A percentile compares a stretch with the other conserved stretches of the same genome.
Conservation (phyloP, 2,797 vertebrate species). For the Micropoecilia bifurca region DNA sequence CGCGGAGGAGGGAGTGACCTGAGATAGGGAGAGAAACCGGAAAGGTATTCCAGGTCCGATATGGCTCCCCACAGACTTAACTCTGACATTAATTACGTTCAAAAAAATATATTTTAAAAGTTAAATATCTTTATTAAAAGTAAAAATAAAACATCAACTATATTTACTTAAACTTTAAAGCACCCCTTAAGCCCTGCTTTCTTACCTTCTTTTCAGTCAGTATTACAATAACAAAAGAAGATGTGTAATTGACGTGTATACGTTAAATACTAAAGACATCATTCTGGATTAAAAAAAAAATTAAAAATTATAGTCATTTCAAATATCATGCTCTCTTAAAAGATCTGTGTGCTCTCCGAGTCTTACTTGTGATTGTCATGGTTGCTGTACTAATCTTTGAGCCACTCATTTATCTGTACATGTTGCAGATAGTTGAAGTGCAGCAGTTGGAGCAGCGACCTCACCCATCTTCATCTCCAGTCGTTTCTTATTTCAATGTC, state of each 20-base stretch:
- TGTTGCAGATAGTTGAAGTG: slow-evolving; percentile 34
- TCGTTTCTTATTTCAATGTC: slow-evolving; percentile 15
- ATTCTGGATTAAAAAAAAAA: background rate
- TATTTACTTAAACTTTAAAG: background rate
- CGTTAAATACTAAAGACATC: background rate
- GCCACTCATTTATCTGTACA: background rate
- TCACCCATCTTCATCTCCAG: background rate
- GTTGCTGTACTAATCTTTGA: background rate
- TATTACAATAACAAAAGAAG: background rate
- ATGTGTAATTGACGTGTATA: background rate
- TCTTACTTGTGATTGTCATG: background rate
- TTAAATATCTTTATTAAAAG: background rate
- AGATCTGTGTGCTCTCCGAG: background rate
- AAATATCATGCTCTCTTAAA: background rate
- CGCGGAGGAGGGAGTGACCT: slow-evolving; percentile 64
- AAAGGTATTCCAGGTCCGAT: slow-evolving; percentile 66
- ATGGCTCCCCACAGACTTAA: background rate
- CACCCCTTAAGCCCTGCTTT: background rate
- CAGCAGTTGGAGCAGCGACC: background rate
- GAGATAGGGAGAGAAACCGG: slow-evolving; percentile 68
- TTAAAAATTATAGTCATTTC: no score
- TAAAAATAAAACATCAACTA: background rate
- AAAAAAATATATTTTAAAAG: background rate
- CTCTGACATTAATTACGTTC: background rate
- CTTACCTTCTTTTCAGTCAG: background rate